A percentile compares a stretch with the other conserved stretches of the same genome.
These are phyloP conservation scores for Bujurquina vittata DNA, from an alignment of 2,113 vertebrate genomes.

Conservation along the genomic window DNA sequence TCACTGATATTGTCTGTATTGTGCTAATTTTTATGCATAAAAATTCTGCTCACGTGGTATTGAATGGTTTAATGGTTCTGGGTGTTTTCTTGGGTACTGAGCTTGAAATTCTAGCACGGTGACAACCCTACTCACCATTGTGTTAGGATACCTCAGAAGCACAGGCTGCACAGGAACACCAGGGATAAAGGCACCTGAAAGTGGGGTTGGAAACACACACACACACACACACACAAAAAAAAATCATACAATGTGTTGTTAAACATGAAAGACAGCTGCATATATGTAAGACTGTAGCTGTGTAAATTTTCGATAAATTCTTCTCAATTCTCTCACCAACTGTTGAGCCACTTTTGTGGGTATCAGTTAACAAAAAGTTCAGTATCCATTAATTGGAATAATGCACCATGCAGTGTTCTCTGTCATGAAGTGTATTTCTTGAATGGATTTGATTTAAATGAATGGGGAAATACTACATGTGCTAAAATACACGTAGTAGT, in stretches of 20 bases:
- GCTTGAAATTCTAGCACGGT: background rate
- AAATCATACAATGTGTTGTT: background rate
- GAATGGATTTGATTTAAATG: background rate
- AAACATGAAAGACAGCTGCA: background rate
- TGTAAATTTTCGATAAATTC: background rate
- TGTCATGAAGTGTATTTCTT: background rate
- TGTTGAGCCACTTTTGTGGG: background rate
- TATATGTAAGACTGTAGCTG: background rate
- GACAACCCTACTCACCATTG: conserved; percentile 81
- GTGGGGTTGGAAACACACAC: background rate
- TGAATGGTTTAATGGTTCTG: too few relatives aligned
- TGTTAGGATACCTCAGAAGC: conserved; percentile 93
- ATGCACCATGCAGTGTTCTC: background rate
- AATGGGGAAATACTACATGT: background rate
- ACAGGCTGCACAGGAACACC: conserved; percentile 92
- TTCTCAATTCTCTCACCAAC: background rate
- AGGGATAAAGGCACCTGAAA: conserved; percentile 92
- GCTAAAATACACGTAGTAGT: background rate
- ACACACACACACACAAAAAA: background rate
- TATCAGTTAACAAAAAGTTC: background rate
- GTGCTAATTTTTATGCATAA: too few relatives aligned
- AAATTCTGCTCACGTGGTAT: too few relatives aligned
- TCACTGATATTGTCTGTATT: too few relatives aligned
- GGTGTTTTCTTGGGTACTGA: too few relatives aligned
- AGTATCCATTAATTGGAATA: background rate